Evolutionary conservation across 2,797 vertebrate genomes (phyloP), one percentile per base, ranked within the genome.

Genomic region (Oreochromis mossambicus): DNA sequence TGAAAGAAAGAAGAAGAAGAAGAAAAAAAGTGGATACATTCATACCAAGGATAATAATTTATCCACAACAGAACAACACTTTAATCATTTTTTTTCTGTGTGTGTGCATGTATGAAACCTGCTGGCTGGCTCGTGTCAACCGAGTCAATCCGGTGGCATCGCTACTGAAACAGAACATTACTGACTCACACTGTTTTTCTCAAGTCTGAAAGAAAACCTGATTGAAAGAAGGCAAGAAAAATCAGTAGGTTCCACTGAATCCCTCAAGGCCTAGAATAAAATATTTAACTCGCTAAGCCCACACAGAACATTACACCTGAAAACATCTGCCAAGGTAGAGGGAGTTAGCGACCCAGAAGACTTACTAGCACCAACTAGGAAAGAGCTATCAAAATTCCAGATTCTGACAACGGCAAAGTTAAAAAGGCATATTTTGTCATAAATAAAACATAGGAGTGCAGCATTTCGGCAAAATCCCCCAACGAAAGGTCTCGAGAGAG

Each of bases 381-480:
- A 91, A 89, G 86, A 89, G 82, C 93, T 86, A 93, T 92, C 91
- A 90, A 89, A 91, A 94, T 93, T 93, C 82, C 32, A 89, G 82
- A 93, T 90, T 93, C 93, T 93, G 92, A 94, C 93, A 94, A 93
- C 89, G 85, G 89, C 86, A 15, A 86, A 93, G 92, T 94, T 94
- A 93, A 95, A 95, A 95, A 92, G 94, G 93, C 94, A 90, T 92
- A 93, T 96, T 96, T 95, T 89, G 92, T 94, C 95, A 96, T 96
- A 94, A 96, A 96, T 96, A 96, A 96, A 95, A 95, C 94, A 96
- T 96, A 93, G 92, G 93, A 94, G 92, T 94, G 91, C 93, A 94
- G 92, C 92, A 94, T 93, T 94, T 95, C 87, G 77, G 85, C 92
- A 94, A 92, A 92, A 90, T 95, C 95, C 95, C 94, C 86, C 91